Conservation (phyloP, 2,113 vertebrate species). For the Tachysurus fulvidraco region DNA sequence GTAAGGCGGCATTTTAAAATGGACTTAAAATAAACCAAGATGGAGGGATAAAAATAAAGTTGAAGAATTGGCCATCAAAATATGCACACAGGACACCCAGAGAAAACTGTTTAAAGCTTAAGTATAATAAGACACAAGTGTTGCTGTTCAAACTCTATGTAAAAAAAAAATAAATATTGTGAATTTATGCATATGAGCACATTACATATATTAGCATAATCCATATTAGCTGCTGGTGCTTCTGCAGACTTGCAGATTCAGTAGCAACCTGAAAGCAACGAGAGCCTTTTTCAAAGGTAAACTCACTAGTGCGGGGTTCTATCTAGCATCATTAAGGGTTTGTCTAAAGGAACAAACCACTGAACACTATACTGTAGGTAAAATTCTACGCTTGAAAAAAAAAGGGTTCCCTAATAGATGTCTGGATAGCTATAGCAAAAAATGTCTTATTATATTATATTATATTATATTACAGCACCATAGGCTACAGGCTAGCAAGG, state of each 20-base stretch:
- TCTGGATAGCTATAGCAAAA: neutral
- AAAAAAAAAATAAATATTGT: neutral
- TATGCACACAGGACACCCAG: slow-evolving; percentile 51
- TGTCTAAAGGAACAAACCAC: neutral
- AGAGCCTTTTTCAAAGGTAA: neutral
- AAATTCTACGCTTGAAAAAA: neutral
- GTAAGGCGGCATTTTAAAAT: slow-evolving; percentile 59
- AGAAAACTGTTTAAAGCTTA: slow-evolving; percentile 54
- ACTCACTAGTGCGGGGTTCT: neutral
- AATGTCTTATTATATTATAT: slow-evolving; percentile 60
- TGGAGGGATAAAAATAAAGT: slow-evolving; percentile 66
- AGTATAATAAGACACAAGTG: slow-evolving; percentile 45
- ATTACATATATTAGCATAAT: neutral
- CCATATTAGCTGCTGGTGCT: neutral
- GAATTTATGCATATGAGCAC: neutral
- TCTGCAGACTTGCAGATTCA: neutral
- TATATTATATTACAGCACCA: slow-evolving; percentile 70
- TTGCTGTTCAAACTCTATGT: slow-evolving; percentile 43
- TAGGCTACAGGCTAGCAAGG: slow-evolving; percentile 64
- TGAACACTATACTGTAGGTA: neutral
- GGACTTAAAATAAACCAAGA: slow-evolving; percentile 74
- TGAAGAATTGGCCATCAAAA: slow-evolving; percentile 46
- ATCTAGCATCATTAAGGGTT: neutral
- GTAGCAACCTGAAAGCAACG: neutral
- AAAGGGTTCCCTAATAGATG: neutral